These are phyloP conservation scores for Drosophila ironensis DNA, from an alignment of 1,140 invertebrate species.

Conservation along the genomic window DNA sequence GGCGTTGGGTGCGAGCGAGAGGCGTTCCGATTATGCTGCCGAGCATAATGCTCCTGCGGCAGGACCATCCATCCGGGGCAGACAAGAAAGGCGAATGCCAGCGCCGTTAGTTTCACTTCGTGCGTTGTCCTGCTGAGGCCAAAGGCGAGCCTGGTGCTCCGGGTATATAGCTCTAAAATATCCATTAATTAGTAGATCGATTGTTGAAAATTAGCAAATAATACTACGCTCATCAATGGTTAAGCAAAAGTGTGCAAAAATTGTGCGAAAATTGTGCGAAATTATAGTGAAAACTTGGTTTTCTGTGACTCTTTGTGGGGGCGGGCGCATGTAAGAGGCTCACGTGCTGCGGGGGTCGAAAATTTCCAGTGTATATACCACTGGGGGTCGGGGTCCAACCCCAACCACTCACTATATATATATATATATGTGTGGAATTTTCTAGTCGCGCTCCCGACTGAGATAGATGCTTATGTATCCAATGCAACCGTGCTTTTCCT, in stretches of 20 bases:
- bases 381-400: not conserved
- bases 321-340: conserved; percentile 16
- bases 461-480: conserved; percentile 61
- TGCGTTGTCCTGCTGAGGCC: conserved; percentile 82
- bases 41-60: conserved; percentile 66
- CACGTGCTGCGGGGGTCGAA: conserved; percentile 48
- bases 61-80: conserved; percentile 65
- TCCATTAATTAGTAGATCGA: conserved; percentile 14
- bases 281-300: not conserved
- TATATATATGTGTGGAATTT: conserved; percentile 7
- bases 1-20: conserved; percentile 28
- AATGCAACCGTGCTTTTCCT: no score
- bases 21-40: conserved; percentile 51
- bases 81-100: conserved; percentile 73
- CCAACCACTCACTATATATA: not conserved
- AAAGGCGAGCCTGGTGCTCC: conserved; percentile 68
- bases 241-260: conserved; percentile 1
- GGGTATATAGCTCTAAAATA: conserved; percentile 30
- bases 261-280: not conserved
- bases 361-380: conserved; percentile 70
- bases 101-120: conserved; percentile 79
- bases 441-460: conserved; percentile 19
- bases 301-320: not conserved
- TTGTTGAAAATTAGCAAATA: conserved; percentile 24
- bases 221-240: conserved; percentile 2